Evolutionary conservation across 2,113 vertebrate species (phyloP).

Genomic region (Gopherus flavomarginatus): DNA sequence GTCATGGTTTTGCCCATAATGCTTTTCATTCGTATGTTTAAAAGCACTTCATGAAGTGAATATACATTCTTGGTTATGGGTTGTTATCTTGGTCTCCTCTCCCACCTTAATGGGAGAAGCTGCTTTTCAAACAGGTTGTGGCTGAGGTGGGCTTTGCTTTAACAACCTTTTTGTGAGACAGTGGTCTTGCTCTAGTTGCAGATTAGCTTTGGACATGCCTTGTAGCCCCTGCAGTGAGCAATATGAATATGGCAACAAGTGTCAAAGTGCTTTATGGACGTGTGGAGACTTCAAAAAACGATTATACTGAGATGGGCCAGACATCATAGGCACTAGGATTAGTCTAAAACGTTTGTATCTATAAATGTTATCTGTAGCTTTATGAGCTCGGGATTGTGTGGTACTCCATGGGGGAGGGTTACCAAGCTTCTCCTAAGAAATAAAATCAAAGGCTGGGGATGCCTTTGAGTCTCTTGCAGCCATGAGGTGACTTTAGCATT

Average conservation of each 20-base stretch:
- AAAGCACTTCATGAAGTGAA: background rate
- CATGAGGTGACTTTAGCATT: background rate
- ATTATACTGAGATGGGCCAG: no score
- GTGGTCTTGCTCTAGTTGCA: no score
- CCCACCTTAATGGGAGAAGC: background rate
- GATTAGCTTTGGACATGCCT: background rate
- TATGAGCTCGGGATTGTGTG: no score
- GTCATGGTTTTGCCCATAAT: background rate
- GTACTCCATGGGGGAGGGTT: no score
- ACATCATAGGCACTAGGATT: no score
- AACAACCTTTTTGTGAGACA: background rate
- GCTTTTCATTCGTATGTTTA: background rate
- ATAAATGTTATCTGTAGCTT: no score
- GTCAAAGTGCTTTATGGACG: background rate
- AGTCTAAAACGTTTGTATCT: no score
- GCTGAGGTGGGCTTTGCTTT: background rate
- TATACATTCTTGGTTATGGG: background rate
- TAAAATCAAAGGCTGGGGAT: background rate
- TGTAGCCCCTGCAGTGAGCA: background rate
- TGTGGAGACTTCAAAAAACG: no score
- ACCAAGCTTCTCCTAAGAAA: background rate
- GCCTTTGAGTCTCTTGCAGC: background rate
- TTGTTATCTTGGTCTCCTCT: background rate
- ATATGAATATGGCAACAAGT: background rate
- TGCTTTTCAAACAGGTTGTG: background rate